Evolutionary conservation across 2,113 vertebrate genomes (phyloP).

Genomic region (Aphelocoma coerulescens): DNA sequence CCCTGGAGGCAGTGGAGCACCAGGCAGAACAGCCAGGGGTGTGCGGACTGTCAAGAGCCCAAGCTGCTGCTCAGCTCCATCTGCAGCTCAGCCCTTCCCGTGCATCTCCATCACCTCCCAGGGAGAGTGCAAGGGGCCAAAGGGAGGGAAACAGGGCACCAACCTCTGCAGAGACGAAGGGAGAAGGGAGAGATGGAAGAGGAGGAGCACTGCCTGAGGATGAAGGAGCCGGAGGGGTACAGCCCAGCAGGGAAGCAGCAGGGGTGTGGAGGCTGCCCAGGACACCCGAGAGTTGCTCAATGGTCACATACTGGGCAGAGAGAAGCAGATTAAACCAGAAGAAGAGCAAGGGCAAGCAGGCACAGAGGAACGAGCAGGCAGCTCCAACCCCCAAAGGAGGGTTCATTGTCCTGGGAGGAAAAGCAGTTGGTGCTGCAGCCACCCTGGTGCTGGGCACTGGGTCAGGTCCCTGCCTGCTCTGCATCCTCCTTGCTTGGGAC

Average conservation of each 20-base stretch:
- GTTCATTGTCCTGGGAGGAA: not conserved
- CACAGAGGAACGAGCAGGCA: fast-evolving
- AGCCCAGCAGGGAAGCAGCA: constrained; percentile 46
- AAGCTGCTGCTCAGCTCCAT: not conserved
- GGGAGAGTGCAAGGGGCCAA: not conserved
- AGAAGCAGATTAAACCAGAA: not conserved
- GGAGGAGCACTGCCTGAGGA: constrained; percentile 63
- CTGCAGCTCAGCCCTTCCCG: not conserved
- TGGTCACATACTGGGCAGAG: constrained; percentile 84
- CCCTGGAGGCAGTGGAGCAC: not conserved
- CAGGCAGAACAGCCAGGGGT: not conserved
- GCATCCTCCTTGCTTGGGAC: not conserved
- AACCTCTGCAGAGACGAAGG: constrained; percentile 80
- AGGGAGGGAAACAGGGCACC: constrained; percentile 43
- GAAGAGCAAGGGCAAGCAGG: not conserved
- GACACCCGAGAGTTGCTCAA: constrained; percentile 86
- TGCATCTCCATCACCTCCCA: not conserved
- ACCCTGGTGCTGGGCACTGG: not conserved
- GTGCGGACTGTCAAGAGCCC: fast-evolving
- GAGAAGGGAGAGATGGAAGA: constrained; percentile 66
- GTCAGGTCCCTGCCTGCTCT: not conserved
- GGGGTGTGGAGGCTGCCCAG: constrained; percentile 74
- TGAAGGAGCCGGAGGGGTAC: constrained; percentile 47
- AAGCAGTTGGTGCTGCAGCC: not conserved
- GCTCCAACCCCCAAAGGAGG: not conserved